Base-by-base conservation (phyloP, 2,797 vertebrate species). In the Cyclura pinguis region DNA sequence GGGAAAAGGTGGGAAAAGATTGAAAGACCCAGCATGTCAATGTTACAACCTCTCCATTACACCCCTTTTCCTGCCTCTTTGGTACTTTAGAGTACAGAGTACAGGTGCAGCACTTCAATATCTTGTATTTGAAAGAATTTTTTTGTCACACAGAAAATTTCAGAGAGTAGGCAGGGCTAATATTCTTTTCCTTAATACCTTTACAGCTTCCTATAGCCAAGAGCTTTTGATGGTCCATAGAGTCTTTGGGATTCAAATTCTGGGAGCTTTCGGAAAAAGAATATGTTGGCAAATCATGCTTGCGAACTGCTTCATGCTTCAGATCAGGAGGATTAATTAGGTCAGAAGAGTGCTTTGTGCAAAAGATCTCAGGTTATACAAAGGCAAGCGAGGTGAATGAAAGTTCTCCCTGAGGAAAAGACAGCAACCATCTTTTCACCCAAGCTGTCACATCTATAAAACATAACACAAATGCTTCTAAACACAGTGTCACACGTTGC, bases 351-450 rank as follows among this genome's bases (percentile, higher is more conserved):
- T 80, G 29, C 24, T 50, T 80, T 84, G 38, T 82, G 47, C 57
- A 77, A 67, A 90, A 72, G 59, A 72, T 52, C 59, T 87, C 50
- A 35, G 59, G 57, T 87, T 90, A 55, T 73, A 77, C 6, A 81
- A 74, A 89, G 55, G 81, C 38, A 84, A 62, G 72, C 7, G 47
- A 55, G 38, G 35, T 52, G 84, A 80, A 89, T 59, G 87, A 74
- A 83, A 80, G 27, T 57, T n/a, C 14, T 64, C 80, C 14, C 69
- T 38, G 38, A 14, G 67, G 69, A 86, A 90, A 55, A 69, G 2
- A 24, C 2, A 74, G 4, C 35, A 3, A 77, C 24, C 2, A 35
- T 57, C 32, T 87, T 57, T 67, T 55, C 35, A 22, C 52, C 1
- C n/a, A 80, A 72, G 72, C 42, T 87, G 80, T 52, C 52, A 12